These are phyloP conservation scores for Beroe forskalii DNA, from an alignment of 37 sponge, comb jelly and placozoan genomes.

Conservation along the genomic window DNA sequence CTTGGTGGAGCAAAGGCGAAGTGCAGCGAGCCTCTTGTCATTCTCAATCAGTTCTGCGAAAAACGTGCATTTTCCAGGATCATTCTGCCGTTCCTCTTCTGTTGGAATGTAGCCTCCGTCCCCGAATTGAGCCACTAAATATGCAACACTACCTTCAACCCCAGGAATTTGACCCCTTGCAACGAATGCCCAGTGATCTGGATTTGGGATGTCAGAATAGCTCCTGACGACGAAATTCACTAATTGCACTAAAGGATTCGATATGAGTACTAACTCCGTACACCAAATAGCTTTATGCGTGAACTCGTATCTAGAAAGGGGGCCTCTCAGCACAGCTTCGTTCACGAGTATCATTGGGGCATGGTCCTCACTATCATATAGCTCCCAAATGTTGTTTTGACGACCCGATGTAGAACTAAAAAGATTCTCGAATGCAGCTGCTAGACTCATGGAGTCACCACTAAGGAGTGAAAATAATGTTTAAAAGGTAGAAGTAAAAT, in stretches of 20 bases:
- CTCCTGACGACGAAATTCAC: neutral
- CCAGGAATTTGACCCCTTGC: neutral
- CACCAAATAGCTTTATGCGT: neutral
- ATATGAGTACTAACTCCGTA: neutral
- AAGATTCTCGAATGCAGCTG: too few relatives aligned
- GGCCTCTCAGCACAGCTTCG: neutral
- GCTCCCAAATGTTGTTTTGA: neutral
- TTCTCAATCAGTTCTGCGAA: neutral
- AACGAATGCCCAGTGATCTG: neutral
- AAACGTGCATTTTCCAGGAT: neutral
- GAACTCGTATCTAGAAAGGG: neutral
- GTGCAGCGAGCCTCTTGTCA: neutral
- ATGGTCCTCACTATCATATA: neutral
- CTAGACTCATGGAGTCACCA: too few relatives aligned
- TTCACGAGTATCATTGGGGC: neutral
- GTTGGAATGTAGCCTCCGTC: neutral
- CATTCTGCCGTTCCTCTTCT: neutral
- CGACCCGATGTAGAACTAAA: neutral
- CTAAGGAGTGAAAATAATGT: too few relatives aligned
- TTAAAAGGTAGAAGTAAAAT: too few relatives aligned
- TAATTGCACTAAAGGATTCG: neutral
- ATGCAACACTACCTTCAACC: neutral
- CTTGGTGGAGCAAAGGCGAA: neutral
- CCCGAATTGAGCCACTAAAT: neutral
- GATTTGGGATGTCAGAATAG: neutral